phyloP scores from a whole-genome alignment of 2,113 vertebrate species.

The Tyto alba region DNA sequence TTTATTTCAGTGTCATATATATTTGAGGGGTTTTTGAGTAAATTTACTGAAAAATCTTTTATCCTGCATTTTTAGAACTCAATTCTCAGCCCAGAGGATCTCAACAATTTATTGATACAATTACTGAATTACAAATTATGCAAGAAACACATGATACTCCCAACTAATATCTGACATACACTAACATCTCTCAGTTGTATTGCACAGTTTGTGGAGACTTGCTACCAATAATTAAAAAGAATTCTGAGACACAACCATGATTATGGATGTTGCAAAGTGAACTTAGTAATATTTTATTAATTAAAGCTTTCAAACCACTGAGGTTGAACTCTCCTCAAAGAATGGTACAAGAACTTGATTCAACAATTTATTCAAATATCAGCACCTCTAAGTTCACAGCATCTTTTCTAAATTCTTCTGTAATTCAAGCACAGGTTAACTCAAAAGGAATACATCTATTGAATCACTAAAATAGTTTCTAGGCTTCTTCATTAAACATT shows the following conservation, averaged over 20 bases:
- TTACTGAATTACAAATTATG: background rate
- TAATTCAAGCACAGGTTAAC: background rate
- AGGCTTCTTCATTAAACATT: background rate
- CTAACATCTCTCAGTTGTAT: background rate
- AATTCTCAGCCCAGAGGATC: background rate
- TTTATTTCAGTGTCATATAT: background rate
- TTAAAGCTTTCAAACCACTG: background rate
- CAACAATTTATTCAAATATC: background rate
- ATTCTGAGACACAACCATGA: background rate
- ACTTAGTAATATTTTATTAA: background rate
- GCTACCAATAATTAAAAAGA: background rate
- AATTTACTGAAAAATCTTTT: background rate
- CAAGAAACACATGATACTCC: background rate
- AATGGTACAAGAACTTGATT: background rate
- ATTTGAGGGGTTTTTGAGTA: background rate
- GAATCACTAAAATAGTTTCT: background rate
- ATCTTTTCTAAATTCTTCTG: background rate
- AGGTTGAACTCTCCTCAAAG: background rate
- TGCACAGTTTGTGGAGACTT: background rate
- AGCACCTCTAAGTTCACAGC: background rate
- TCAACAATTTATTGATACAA: background rate
- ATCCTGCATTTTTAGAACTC: background rate
- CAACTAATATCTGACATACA: background rate
- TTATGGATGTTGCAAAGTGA: background rate
- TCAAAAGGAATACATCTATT: background rate